Evolutionary conservation across 2,888 invertebrate species (phyloP).

Genomic region (Phaedon cochleariae): DNA sequence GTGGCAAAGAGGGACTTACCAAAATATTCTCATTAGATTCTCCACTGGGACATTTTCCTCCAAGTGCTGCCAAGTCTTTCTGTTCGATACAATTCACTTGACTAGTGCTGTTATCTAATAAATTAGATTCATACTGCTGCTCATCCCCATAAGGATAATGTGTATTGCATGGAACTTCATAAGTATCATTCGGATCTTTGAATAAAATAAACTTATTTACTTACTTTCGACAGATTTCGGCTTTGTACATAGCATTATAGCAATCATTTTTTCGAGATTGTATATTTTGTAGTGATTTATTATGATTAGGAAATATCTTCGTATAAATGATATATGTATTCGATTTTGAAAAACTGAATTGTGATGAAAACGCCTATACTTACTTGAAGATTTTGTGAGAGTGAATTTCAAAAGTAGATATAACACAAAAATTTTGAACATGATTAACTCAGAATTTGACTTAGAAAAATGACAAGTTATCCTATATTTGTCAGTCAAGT

Average conservation of each 20-base stretch:
- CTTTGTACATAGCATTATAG: neutral
- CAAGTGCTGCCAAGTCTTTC: conserved; percentile 21
- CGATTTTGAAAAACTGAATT: too few relatives aligned
- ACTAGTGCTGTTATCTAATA: conserved; percentile 35
- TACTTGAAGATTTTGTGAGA: neutral
- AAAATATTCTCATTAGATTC: conserved; percentile 10
- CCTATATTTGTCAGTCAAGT: too few relatives aligned
- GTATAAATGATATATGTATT: too few relatives aligned
- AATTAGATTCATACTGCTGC: conserved; percentile 32
- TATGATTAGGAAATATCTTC: too few relatives aligned
- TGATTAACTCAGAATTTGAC: neutral
- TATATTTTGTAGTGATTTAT: too few relatives aligned
- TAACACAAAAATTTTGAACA: neutral
- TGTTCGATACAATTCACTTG: conserved; percentile 34
- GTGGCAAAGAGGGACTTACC: too few relatives aligned
- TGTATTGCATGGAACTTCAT: conserved; percentile 39
- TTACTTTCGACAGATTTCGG: too few relatives aligned
- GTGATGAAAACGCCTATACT: too few relatives aligned
- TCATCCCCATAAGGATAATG: conserved; percentile 46
- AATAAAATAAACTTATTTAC: neutral
- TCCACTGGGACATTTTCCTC: conserved; percentile 33
- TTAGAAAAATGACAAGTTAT: neutral
- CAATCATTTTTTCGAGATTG: too few relatives aligned
- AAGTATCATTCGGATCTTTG: conserved; percentile 13
- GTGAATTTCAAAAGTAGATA: neutral